These are phyloP conservation scores for Podocnemis expansa DNA, from an alignment of 2,113 vertebrate species.

Conservation along the genomic window DNA sequence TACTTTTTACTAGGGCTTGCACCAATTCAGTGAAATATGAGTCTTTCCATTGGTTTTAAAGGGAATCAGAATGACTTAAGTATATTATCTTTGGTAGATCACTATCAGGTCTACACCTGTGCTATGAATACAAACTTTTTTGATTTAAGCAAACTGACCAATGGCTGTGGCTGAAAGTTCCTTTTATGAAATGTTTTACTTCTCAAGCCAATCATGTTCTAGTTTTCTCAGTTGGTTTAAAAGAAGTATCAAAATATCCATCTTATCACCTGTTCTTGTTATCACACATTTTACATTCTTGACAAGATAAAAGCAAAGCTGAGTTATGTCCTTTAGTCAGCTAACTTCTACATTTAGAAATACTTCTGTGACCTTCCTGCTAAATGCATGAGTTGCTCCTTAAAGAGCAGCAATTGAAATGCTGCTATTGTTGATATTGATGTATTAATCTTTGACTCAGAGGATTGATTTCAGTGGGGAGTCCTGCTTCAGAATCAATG, in stretches of 20 bases:
- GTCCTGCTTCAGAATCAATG: constrained; percentile 61
- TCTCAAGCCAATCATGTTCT: fast-evolving
- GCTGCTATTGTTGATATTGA: constrained; percentile 54
- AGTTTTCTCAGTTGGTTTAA: neutral
- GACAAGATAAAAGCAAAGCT: neutral
- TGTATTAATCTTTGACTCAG: constrained; percentile 22
- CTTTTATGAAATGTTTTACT: neutral
- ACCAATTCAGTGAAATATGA: neutral
- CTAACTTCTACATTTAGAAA: neutral
- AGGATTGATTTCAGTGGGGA: constrained; percentile 54
- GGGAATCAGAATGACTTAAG: fast-evolving
- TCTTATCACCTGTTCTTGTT: neutral
- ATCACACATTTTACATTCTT: neutral
- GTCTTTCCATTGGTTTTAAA: neutral
- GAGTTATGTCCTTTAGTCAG: neutral
- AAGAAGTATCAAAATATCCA: neutral
- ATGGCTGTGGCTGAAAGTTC: neutral
- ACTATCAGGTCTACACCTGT: neutral
- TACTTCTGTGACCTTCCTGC: neutral
- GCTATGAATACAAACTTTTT: neutral
- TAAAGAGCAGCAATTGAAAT: constrained; percentile 28
- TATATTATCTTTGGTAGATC: neutral
- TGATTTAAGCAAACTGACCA: neutral
- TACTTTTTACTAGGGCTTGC: neutral
- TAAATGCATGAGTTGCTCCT: constrained; percentile 24